Evolutionary conservation across 2,888 invertebrate species (phyloP), one percentile per base, ranked within the genome.

Genomic region (Exephanes ischioxanthus): DNA sequence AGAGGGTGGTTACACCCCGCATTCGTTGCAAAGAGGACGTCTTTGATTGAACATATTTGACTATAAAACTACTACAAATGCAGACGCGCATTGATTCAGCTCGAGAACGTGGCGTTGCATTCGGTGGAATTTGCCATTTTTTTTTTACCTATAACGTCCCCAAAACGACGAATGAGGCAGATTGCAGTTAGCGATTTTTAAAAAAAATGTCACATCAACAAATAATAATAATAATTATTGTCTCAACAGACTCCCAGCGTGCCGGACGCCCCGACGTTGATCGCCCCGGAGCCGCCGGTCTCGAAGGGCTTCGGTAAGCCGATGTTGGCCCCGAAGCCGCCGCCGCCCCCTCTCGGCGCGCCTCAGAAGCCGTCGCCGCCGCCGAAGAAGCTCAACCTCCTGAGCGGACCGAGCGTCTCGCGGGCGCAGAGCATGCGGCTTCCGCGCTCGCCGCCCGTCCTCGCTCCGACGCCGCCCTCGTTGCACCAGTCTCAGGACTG

Each of bases 361-460:
- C 66, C 92, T 3, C 92, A 92, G 14, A 95, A 96, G 92, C 96
- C 96, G 3, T 95, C 96, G 51, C 96, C 96, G 3, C 96, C 97
- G 53, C 96, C 96, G 37, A 96, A 97, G 93, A 96, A 96, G 85
- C 93, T 96, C 16, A 94, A 95, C 73, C 94, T 95, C 37, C 68
- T 86, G 14, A 76, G 83, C 30, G 86, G 88, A 11, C 95, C 96
- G 1, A 95, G 94, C 80, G 97, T 97, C 3, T 95, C 96, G 11
- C 95, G 98, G 86, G 97, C 98, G 88, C 98, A 97, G 93, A 98
- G 98, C 93, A 97, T 98, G 97, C 95, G 97, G 93, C 95, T 97
- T 89, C 97, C 97, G 37, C 96, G 97, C 94, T 97, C 96, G 1
- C 95, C 96, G 0, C 95, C 95, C 0, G 95, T 95, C 1, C 94